Evolutionary conservation across 2,888 invertebrate species (phyloP).

Genomic region (Diplazon laetatorius): DNA sequence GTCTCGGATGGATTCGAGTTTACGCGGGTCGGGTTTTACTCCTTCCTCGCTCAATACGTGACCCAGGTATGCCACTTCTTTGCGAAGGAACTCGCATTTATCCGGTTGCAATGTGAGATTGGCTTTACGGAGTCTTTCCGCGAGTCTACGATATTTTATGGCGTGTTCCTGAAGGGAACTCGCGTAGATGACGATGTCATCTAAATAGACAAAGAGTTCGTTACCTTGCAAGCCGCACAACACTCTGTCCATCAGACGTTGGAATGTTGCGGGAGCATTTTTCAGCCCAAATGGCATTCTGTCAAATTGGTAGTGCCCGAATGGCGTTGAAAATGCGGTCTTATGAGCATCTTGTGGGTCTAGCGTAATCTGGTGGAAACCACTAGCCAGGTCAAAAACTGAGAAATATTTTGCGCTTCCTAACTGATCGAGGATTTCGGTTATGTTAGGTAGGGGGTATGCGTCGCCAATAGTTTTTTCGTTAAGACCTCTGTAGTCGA

Average conservation of each 20-base stretch:
- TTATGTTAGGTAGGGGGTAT: slow-evolving; percentile 71
- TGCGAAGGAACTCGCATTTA: slow-evolving; percentile 69
- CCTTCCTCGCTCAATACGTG: slow-evolving; percentile 71
- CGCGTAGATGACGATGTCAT: slow-evolving; percentile 53
- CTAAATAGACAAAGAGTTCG: slow-evolving; percentile 45
- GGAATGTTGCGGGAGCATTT: slow-evolving; percentile 52
- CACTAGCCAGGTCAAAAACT: slow-evolving; percentile 50
- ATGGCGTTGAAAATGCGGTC: slow-evolving; percentile 40
- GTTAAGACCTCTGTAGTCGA: slow-evolving; percentile 8
- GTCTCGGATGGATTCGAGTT: slow-evolving; percentile 63
- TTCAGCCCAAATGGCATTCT: slow-evolving; percentile 57
- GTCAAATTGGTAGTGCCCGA: slow-evolving; percentile 43
- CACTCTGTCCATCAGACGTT: slow-evolving; percentile 47
- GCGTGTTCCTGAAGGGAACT: slow-evolving; percentile 27
- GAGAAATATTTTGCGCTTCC: slow-evolving; percentile 62
- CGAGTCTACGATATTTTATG: slow-evolving; percentile 23
- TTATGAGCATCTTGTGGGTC: slow-evolving; percentile 22
- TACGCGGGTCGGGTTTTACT: slow-evolving; percentile 68
- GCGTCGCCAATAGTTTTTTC: slow-evolving; percentile 45
- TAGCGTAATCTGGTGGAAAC: slow-evolving; percentile 44
- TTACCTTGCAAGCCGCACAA: slow-evolving; percentile 29
- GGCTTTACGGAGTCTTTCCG: slow-evolving; percentile 31
- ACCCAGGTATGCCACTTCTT: slow-evolving; percentile 70
- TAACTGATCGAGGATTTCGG: slow-evolving; percentile 72
- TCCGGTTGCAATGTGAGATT: slow-evolving; percentile 64